phyloP scores from a whole-genome alignment of 2,888 invertebrate genomes.

The Mycalesis mineus region DNA sequence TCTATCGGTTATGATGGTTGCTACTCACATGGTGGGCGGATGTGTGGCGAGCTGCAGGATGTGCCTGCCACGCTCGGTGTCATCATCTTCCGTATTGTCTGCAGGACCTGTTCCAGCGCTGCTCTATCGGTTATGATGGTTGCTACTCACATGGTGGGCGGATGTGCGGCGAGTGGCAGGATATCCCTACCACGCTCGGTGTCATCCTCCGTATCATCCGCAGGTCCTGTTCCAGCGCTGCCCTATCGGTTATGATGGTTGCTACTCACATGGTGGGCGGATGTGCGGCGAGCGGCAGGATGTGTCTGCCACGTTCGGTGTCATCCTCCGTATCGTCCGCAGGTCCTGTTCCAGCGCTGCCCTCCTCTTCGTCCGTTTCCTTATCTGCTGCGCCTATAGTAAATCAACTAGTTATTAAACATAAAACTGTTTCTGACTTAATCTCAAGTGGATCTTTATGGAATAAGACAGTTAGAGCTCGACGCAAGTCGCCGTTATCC shows the following conservation, averaged over 20 bases:
- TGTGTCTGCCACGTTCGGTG: constrained; percentile 55
- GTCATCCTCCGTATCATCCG: constrained; percentile 57
- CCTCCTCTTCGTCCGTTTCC: constrained; percentile 70
- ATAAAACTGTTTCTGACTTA: too few species aligned
- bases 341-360: constrained; percentile 49
- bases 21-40: constrained; percentile 49
- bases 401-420: too few species aligned
- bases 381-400: constrained; percentile 64
- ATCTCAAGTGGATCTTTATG: too few species aligned
- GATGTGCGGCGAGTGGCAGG: constrained; percentile 60
- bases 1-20: constrained; percentile 25
- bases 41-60: constrained; percentile 63
- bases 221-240: constrained; percentile 47
- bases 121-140: constrained; percentile 37
- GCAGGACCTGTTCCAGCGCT: constrained; percentile 48
- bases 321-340: constrained; percentile 58
- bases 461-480: too few species aligned
- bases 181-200: constrained; percentile 58
- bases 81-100: constrained; percentile 56
- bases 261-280: constrained; percentile 49
- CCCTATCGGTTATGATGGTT: constrained; percentile 32
- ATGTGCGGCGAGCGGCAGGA: constrained; percentile 61
- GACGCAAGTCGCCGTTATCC: too few species aligned
- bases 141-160: constrained; percentile 46
- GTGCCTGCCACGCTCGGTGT: constrained; percentile 55